Evolutionary conservation across 2,797 vertebrate genomes (phyloP).

Genomic region (Octomys mimax): DNA sequence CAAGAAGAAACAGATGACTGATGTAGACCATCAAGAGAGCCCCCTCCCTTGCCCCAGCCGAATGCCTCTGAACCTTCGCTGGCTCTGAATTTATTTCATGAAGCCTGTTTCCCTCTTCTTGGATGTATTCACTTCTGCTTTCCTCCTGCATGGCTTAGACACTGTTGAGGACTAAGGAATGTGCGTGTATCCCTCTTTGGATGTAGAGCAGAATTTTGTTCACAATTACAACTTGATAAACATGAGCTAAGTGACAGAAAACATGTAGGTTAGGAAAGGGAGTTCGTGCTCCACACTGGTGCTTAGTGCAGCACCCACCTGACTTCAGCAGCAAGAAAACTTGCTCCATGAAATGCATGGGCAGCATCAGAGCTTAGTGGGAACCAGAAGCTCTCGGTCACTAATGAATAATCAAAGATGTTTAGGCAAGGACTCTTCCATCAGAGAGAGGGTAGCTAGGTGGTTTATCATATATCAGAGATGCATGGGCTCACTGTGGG

Average conservation of each 20-base stretch:
- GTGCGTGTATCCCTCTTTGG: background rate
- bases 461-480: background rate
- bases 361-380: background rate
- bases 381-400: background rate
- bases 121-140: background rate
- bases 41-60: background rate
- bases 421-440: background rate
- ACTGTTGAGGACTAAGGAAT: background rate
- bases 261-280: background rate
- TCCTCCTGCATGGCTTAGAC: background rate
- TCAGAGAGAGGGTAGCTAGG: constrained; percentile 10
- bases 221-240: background rate
- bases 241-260: background rate
- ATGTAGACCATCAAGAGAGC: background rate
- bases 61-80: background rate
- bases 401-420: background rate
- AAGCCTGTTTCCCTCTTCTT: background rate
- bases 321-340: background rate
- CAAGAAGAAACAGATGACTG: background rate
- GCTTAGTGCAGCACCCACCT: background rate
- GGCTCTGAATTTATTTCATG: background rate
- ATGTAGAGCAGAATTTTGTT: background rate
- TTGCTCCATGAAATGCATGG: background rate
- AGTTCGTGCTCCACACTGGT: background rate
- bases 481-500: background rate